Evolutionary conservation across 2,113 vertebrate genomes (phyloP).

Genomic region (Paedocypris sp.): DNA sequence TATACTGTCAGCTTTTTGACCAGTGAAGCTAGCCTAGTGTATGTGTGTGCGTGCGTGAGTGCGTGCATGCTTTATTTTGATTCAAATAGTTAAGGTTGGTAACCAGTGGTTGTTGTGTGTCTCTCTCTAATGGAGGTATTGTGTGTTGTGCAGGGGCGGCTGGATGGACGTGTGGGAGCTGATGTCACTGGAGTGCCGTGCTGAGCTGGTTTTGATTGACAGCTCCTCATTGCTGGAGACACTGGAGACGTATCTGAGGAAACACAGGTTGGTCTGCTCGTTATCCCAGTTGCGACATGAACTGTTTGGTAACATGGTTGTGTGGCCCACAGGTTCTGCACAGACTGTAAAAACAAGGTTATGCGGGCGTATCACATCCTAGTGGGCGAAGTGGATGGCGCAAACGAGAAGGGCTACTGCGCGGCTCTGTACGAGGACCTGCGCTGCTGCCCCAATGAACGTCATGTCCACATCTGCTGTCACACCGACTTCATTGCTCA

Average conservation of each 20-base stretch:
- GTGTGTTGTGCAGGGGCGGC: constrained; percentile 73
- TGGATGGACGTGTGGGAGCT: constrained; percentile 99
- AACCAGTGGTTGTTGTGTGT: too few relatives aligned
- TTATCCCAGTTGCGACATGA: too few relatives aligned
- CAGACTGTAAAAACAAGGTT: constrained; percentile 95
- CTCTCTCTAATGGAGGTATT: too few relatives aligned
- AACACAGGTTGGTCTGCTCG: too few relatives aligned
- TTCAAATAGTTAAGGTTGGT: too few relatives aligned
- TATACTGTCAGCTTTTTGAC: too few relatives aligned
- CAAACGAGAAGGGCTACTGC: constrained; percentile 91
- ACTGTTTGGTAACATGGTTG: background rate
- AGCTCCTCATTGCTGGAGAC: constrained; percentile 87
- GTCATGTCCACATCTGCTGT: constrained; percentile 90
- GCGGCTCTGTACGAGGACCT: constrained; percentile 88
- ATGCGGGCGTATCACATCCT: constrained; percentile 91
- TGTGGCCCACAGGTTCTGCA: constrained; percentile 72
- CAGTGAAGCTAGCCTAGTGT: too few relatives aligned
- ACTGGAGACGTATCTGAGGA: constrained; percentile 86
- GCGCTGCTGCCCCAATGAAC: constrained; percentile 88
- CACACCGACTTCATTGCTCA: constrained; percentile 95
- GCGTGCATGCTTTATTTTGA: too few relatives aligned
- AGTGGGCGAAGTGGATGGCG: constrained; percentile 88
- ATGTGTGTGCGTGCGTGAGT: too few relatives aligned
- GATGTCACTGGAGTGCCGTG: constrained; percentile 95
- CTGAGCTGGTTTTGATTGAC: constrained; percentile 94